Base-by-base conservation (phyloP, 1,140 invertebrate genomes). In the Leptinotarsa undecemlineata region DNA sequence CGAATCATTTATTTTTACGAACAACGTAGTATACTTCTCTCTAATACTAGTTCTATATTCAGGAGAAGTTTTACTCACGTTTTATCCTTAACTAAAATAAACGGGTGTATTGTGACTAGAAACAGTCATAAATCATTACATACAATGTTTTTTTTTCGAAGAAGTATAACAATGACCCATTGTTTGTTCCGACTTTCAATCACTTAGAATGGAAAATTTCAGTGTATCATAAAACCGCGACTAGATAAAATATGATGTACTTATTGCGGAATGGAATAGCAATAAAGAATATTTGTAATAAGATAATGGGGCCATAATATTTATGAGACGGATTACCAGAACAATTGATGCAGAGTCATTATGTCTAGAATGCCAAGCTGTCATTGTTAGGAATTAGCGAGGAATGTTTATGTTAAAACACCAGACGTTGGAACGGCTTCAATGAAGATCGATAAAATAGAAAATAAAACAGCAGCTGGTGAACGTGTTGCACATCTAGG, bases 351-450 rank as follows among this genome's bases (percentile, higher is more conserved):
- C 51, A 19, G 51, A 57, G 14, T 57, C 51, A 57, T 5, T 3
- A 57, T 57, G 51, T 57, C 51, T 57, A 57, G 51, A 57, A 57
- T 57, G 51, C 51, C 51, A 57, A 5, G 51, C 51, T 57, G 51
- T 57, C 4, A 57, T 57, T 57, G 6, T n/a, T 42, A 11, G 33
- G 33, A 11, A 42, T 42, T 42, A 0, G 33, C 33, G 33, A 3
- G 8, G 33, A 11, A 42, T 42, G 33, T 42, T 42, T 42, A 42
- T 42, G 6, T 42, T 42, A 11, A 42, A 8, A 42, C 33, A 33
- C 26, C 6, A 42, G 33, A 11, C 11, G 33, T 42, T 42, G 33
- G 33, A 42, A 42, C 33, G 33, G 26, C 26, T 6, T 33, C 26
- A 33, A 33, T 33, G 26, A 33, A 33, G 26, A 33, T 33, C 26